These are phyloP conservation scores for Etia nguti DNA, from an alignment of 2,113 vertebrate genomes.

Conservation along the genomic window DNA sequence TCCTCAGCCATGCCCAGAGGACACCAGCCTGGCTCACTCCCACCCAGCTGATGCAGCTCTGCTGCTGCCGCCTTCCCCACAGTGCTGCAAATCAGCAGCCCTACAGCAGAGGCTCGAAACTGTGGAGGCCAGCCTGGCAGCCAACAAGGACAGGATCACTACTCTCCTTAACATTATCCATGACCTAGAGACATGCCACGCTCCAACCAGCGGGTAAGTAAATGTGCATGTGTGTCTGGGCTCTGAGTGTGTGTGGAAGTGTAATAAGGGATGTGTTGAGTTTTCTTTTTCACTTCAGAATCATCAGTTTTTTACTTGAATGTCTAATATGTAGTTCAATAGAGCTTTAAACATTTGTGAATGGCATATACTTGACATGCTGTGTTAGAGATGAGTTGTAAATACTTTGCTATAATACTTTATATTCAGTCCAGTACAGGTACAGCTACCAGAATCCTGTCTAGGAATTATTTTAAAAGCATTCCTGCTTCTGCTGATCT, in stretches of 20 bases:
- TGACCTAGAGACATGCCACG: slow-evolving; percentile 69
- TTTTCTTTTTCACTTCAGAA: neutral
- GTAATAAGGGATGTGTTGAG: neutral
- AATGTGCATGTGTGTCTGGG: neutral
- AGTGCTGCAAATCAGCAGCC: slow-evolving; percentile 48
- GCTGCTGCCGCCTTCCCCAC: slow-evolving; percentile 53
- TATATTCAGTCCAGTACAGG: neutral
- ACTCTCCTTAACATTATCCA: slow-evolving; percentile 76
- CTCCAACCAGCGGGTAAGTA: slow-evolving; percentile 62
- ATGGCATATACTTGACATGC: neutral
- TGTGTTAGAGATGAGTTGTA: neutral
- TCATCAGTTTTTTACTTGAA: neutral
- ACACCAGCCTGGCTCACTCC: slow-evolving; percentile 44
- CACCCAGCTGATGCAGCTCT: slow-evolving; percentile 51
- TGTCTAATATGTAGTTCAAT: neutral
- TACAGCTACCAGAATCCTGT: neutral
- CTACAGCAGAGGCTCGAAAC: slow-evolving; percentile 63
- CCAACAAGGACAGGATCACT: slow-evolving; percentile 71
- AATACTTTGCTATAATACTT: neutral
- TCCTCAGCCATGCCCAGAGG: slow-evolving; percentile 7
- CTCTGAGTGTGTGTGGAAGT: neutral
- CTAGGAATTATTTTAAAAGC: slow-evolving; percentile 20
- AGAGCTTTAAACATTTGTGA: neutral
- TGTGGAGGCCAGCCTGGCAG: slow-evolving; percentile 69
- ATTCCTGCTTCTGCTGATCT: slow-evolving; percentile 6